Percentiles rank a stretch among this genome's conserved stretches.
These are phyloP conservation scores for Mesorhabditis sp. DNA, from an alignment of 2,888 invertebrate species.

Conservation along the genomic window DNA sequence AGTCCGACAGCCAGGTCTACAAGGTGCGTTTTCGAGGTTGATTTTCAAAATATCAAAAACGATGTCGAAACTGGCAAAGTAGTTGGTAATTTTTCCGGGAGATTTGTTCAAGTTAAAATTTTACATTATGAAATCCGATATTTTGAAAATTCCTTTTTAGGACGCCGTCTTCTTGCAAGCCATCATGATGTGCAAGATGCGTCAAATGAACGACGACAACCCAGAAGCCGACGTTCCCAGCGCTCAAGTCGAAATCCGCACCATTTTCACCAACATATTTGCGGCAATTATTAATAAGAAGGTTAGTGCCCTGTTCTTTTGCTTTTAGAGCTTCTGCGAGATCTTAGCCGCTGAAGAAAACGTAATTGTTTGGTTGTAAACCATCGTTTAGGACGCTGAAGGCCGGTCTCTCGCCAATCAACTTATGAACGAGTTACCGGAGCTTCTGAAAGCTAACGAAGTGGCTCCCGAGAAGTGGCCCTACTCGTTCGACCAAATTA, in stretches of 20 bases:
- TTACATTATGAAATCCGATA: neutral
- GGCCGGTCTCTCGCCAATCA: constrained; percentile 94
- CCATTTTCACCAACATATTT: constrained; percentile 82
- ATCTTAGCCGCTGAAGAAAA: too few relatives aligned
- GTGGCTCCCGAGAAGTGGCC: constrained; percentile 65
- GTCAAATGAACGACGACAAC: constrained; percentile 66
- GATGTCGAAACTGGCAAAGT: neutral
- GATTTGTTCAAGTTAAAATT: neutral
- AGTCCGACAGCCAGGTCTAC: constrained; percentile 90
- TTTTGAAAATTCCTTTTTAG: constrained; percentile 55
- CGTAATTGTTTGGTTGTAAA: neutral
- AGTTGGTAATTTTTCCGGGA: neutral
- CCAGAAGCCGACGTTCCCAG: constrained; percentile 25
- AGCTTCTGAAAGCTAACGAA: constrained; percentile 68
- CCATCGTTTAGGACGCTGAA: constrained; percentile 76
- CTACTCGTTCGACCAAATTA: constrained; percentile 85
- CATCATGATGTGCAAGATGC: constrained; percentile 82
- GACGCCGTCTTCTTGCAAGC: constrained; percentile 88
- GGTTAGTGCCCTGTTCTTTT: constrained; percentile 29
- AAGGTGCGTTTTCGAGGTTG: constrained; percentile 30
- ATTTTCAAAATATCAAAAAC: neutral
- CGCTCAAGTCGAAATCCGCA: constrained; percentile 74
- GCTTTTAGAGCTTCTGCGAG: neutral
- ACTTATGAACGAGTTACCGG: constrained; percentile 80
- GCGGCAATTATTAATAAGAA: constrained; percentile 91